Evolutionary conservation across 2,113 vertebrate species (phyloP).

Genomic region (Plecturocebus donacophilus): DNA sequence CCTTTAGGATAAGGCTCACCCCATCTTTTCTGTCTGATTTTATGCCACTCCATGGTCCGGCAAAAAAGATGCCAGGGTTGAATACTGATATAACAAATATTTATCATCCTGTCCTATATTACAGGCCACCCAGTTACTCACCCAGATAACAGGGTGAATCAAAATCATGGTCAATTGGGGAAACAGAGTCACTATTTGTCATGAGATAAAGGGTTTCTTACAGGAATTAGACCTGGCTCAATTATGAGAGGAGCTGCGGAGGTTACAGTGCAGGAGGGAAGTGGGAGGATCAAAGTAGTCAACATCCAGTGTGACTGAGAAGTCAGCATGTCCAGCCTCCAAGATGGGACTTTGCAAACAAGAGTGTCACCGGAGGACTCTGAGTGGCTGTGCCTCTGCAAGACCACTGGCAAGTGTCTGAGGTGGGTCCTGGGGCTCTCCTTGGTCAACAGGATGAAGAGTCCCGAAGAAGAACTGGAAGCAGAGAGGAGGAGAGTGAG

Average conservation of each 20-base stretch:
- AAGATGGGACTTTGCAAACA: background rate
- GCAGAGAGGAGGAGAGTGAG: background rate
- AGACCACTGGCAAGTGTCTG: fast-evolving
- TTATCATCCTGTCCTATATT: background rate
- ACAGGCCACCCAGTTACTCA: no score
- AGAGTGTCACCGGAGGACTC: background rate
- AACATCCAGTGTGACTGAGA: background rate
- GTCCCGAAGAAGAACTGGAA: background rate
- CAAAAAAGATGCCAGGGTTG: background rate
- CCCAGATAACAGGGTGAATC: background rate
- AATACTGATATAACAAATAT: background rate
- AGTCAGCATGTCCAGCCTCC: background rate
- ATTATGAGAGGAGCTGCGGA: background rate
- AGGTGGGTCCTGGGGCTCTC: background rate
- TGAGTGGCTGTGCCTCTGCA: background rate
- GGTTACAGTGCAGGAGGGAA: background rate
- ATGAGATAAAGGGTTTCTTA: background rate
- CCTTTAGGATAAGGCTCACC: background rate
- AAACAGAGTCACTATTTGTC: background rate
- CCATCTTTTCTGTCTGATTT: constrained; percentile 21
- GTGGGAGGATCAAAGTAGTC: background rate
- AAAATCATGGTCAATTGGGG: background rate
- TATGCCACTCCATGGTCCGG: background rate
- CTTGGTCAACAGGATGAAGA: background rate
- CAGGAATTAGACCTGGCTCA: background rate